A percentile compares a stretch with the other conserved stretches of the same genome.
Conservation (phyloP, 2,797 vertebrate genomes). For the Tangara arthus region DNA sequence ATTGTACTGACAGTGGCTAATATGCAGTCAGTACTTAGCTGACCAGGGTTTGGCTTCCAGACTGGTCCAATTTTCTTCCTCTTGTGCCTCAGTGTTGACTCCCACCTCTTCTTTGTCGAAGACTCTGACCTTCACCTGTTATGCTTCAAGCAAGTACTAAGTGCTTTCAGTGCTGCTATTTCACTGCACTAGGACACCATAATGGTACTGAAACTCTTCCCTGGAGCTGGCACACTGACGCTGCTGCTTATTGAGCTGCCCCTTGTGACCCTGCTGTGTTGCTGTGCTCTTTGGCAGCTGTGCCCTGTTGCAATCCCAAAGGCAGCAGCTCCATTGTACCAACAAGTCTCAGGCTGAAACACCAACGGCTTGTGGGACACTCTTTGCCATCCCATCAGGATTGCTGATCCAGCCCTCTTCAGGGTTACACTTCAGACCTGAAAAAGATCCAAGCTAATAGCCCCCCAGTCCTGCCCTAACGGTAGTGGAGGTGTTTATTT, state of each 20-base stretch:
- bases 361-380: accelerated
- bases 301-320: not conserved
- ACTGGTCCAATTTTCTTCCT: not conserved
- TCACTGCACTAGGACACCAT: not conserved
- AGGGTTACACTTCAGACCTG: not conserved
- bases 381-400: not conserved
- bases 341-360: not conserved
- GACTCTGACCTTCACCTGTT: not conserved
- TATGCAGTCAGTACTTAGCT: not conserved
- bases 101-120: not conserved
- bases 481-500: not conserved
- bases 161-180: not conserved
- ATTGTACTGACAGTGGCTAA: not conserved
- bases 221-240: not conserved
- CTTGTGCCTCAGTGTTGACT: not conserved
- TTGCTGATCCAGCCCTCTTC: not conserved
- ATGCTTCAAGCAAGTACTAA: not conserved
- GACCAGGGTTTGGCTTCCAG: not conserved
- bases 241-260: not conserved
- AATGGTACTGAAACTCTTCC: not conserved
- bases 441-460: not conserved
- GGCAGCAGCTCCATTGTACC: not conserved
- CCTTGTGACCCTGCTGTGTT: not conserved
- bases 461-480: not conserved
- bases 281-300: not conserved